Evolutionary conservation across 2,797 vertebrate species (phyloP).

Genomic region (Syngnathus acus): DNA sequence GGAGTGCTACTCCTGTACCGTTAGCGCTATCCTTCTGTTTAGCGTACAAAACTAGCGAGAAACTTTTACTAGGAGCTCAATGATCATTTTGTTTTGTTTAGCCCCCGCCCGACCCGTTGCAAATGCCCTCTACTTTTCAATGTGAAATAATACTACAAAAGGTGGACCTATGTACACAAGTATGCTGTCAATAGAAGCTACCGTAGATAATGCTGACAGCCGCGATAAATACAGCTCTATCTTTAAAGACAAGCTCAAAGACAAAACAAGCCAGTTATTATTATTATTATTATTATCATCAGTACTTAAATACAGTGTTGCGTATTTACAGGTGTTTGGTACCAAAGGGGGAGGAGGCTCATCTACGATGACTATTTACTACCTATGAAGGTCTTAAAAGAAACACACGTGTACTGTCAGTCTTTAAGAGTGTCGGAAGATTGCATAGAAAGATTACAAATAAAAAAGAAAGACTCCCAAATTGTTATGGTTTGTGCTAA

Average conservation of each 20-base stretch:
- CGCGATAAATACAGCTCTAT: slow-evolving; percentile 83
- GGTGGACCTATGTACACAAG: slow-evolving; percentile 87
- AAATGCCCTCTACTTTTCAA: slow-evolving; percentile 88
- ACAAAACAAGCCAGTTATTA: neutral
- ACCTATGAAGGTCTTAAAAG: neutral
- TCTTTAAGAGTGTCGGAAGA: slow-evolving; percentile 35
- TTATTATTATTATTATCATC: slow-evolving; percentile 53
- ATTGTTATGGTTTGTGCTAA: neutral
- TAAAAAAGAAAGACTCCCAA: neutral
- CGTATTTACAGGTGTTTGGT: slow-evolving; percentile 84
- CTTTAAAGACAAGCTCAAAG: slow-evolving; percentile 60
- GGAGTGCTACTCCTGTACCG: slow-evolving; percentile 77
- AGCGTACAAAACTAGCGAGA: slow-evolving; percentile 91
- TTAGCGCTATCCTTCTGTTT: slow-evolving; percentile 67
- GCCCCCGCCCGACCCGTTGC: slow-evolving; percentile 57
- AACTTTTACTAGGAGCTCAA: slow-evolving; percentile 82
- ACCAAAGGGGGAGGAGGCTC: slow-evolving; percentile 53
- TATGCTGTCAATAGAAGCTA: slow-evolving; percentile 82
- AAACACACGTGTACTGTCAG: slow-evolving; percentile 47
- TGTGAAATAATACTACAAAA: slow-evolving; percentile 93
- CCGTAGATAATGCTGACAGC: slow-evolving; percentile 77
- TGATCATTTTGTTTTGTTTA: slow-evolving; percentile 51
- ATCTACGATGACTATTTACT: slow-evolving; percentile 26
- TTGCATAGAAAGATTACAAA: slow-evolving; percentile 71
- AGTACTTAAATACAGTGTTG: slow-evolving; percentile 81